Evolutionary conservation across 53 echinoderm and acorn worm genomes (phyloP).

Genomic region (Temnopleurus reevesii): DNA sequence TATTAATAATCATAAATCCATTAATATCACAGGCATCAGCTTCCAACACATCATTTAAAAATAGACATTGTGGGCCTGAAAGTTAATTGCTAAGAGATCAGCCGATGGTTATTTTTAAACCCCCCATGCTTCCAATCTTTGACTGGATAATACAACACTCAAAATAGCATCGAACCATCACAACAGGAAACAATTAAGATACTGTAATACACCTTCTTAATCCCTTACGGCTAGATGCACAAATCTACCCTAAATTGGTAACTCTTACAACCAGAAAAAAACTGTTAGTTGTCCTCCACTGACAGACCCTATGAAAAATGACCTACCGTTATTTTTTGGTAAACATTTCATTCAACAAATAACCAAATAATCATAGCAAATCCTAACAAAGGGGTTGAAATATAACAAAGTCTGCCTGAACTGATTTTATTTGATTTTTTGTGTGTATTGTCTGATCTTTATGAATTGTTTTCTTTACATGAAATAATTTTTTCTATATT

Average conservation of each 20-base stretch:
- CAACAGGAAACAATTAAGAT: constrained; percentile 7
- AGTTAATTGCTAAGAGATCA: not conserved
- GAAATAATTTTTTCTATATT: too few species aligned
- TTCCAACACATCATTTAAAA: constrained; percentile 8
- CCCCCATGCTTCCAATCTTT: not conserved
- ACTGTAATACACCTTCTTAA: not conserved
- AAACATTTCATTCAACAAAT: too few species aligned
- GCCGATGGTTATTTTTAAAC: not conserved
- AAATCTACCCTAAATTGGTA: not conserved
- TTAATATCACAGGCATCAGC: not conserved
- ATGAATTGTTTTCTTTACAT: too few species aligned
- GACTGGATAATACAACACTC: not conserved
- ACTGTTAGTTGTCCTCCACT: too few species aligned
- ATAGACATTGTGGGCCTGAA: not conserved
- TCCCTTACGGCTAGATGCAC: not conserved
- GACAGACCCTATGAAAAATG: too few species aligned
- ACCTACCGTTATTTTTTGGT: too few species aligned
- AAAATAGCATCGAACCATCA: constrained; percentile 12
- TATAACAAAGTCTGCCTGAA: too few species aligned
- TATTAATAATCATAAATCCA: not conserved
- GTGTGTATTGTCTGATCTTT: too few species aligned
- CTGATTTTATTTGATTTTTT: too few species aligned
- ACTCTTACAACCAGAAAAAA: too few species aligned
- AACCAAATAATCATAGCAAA: too few species aligned
- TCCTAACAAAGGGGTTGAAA: too few species aligned